Evolutionary conservation across 2,113 vertebrate species (phyloP).

Genomic region (Camelus bactrianus): DNA sequence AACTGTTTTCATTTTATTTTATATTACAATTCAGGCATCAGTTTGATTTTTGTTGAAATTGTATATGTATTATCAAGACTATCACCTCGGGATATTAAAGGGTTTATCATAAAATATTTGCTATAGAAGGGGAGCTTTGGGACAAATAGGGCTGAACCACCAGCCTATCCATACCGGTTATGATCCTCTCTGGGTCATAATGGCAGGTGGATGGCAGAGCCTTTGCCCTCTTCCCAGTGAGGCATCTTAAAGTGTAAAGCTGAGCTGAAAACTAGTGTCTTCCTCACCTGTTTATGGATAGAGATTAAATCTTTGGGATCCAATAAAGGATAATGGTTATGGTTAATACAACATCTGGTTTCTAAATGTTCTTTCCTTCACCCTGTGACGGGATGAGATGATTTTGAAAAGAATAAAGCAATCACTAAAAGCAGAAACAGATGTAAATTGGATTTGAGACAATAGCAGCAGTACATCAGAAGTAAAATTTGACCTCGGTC

Average conservation of each 20-base stretch:
- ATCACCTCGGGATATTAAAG: constrained; percentile 11
- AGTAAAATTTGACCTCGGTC: constrained; percentile 63
- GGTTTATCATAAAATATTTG: not conserved
- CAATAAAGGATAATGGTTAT: constrained; percentile 88
- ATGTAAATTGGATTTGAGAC: constrained; percentile 68
- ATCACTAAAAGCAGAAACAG: constrained; percentile 75
- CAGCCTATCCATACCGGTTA: not conserved
- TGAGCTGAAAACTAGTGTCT: constrained; percentile 84
- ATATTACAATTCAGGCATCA: not conserved
- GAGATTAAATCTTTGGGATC: constrained; percentile 87
- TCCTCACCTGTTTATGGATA: constrained; percentile 87
- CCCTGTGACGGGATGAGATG: constrained; percentile 46
- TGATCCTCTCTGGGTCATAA: not conserved
- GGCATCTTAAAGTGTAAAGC: constrained; percentile 79
- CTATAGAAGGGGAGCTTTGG: not conserved
- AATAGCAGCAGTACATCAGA: constrained; percentile 5
- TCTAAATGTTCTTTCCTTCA: constrained; percentile 83
- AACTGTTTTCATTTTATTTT: not conserved
- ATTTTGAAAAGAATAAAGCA: constrained; percentile 74
- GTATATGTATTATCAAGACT: constrained; percentile 72
- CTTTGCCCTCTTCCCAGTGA: constrained; percentile 78
- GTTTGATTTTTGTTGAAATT: constrained; percentile 41
- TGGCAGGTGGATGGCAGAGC: not conserved
- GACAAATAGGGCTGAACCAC: not conserved
- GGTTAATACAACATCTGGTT: constrained; percentile 79